Conservation (phyloP, 2,888 invertebrate genomes). For the Drosophila longiperda region DNA sequence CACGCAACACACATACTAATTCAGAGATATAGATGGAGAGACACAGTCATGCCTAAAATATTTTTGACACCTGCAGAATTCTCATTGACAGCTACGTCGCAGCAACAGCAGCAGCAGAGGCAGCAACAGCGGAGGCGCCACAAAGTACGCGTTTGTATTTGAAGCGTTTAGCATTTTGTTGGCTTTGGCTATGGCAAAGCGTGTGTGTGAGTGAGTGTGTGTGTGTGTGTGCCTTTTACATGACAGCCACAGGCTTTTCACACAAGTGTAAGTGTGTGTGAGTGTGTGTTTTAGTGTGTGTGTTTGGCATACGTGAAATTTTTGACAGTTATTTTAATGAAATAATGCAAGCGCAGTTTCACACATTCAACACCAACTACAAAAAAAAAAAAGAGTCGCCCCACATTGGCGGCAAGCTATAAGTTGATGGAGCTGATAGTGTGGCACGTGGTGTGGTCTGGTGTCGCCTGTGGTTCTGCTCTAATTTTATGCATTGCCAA, state of each 20-base stretch:
- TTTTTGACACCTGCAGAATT: conserved; percentile 81
- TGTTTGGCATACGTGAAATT: conserved; percentile 65
- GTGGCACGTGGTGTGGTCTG: neutral
- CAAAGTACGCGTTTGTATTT: conserved; percentile 67
- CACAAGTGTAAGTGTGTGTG: conserved; percentile 17
- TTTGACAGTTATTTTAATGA: conserved; percentile 82
- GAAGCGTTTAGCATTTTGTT: conserved; percentile 62
- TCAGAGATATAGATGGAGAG: conserved; percentile 16
- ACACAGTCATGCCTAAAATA: conserved; percentile 71
- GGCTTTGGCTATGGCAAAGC: conserved; percentile 10
- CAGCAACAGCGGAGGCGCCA: conserved; percentile 8
- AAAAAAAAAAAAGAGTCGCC: conserved; percentile 13
- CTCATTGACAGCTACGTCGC: conserved; percentile 75
- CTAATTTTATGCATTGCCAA: conserved; percentile 68
- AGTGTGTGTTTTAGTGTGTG: conserved; percentile 33
- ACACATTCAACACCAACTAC: conserved; percentile 64
- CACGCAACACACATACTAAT: conserved; percentile 14
- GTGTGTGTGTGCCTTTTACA: conserved; percentile 2
- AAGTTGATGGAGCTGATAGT: conserved; percentile 1
- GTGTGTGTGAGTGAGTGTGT: neutral
- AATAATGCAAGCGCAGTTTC: conserved; percentile 80
- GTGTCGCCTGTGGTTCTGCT: conserved; percentile 41
- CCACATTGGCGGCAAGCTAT: conserved; percentile 6
- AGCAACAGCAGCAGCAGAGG: conserved; percentile 13
- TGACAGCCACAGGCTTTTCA: conserved; percentile 45